These are phyloP conservation scores for Reticulitermes speratus DNA, from an alignment of 1,140 invertebrate genomes.

Conservation along the genomic window DNA sequence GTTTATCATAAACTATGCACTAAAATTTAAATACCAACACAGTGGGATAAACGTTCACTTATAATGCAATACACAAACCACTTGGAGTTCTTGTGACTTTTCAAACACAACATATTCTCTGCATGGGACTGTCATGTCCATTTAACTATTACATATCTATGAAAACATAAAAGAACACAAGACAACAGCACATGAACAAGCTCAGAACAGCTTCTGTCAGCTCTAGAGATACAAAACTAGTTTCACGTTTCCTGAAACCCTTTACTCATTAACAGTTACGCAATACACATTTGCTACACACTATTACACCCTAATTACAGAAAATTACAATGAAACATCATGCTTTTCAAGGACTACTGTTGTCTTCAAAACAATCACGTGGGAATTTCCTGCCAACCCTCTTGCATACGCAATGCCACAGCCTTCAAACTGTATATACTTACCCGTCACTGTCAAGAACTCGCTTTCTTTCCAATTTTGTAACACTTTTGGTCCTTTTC, in stretches of 20 bases:
- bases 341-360: background rate
- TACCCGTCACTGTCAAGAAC: constrained; percentile 51
- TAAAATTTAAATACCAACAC: too few relatives aligned
- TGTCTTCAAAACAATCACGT: background rate
- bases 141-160: too few relatives aligned
- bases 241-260: background rate
- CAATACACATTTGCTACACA: background rate
- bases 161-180: background rate
- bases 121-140: too few relatives aligned
- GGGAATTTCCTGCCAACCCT: background rate
- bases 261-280: background rate
- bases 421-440: constrained; percentile 33
- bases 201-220: background rate
- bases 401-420: background rate
- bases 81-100: too few relatives aligned
- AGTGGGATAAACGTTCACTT: too few relatives aligned
- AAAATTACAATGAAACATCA: background rate
- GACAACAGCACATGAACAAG: background rate
- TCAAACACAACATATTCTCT: too few relatives aligned
- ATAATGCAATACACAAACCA: too few relatives aligned
- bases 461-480: constrained; percentile 81
- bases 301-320: background rate
- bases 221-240: background rate
- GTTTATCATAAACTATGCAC: too few relatives aligned
- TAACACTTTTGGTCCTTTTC: constrained; percentile 89